Base-by-base conservation (phyloP, 2,113 vertebrate species). In the Hiodon tergisus region DNA sequence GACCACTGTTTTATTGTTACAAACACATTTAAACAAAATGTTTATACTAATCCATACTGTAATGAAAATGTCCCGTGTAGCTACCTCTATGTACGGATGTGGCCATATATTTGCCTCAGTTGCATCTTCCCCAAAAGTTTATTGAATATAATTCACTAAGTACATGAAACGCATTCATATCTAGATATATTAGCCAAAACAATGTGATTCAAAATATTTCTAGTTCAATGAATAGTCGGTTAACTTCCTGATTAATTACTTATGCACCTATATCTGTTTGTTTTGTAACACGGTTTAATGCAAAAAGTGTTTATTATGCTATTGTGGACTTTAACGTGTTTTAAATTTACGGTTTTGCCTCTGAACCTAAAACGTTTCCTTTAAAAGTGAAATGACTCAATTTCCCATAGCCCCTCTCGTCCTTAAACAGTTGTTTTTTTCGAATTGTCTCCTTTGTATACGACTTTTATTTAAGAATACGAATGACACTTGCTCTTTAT, bases 401-500 rank as follows among this genome's bases (percentile, higher is more conserved):
- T 65, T 67, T 75, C 73, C 73, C 73, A 75, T 17, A 67, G 58
- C 55, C 47, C 65, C 73, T 57, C 52, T 50, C 47, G 11, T 10
- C 50, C 16, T 47, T 58, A 7, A 46, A 65, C 72, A 11, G 61
- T 67, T 13, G 57, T 58, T 48, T 75, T 13, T 59, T 46, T 52
- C 50, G 0, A 31, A 31, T 31, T 31, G 31, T 31, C 31, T 31
- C 31, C 31, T 31, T 31, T 31, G 31, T 31, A 31, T 31, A 31
- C 31, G 31, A 31, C 31, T 31, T 31, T 31, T 31, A 31, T 31
- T 31, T 31, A 31, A 2, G 31, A 31, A 31, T 31, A 31, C 2
- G 31, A 31, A 31, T 31, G 31, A 31, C 31, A 31, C 31, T 31
- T 31, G 31, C 8, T 3, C 48, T 66, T 4, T 48, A 10, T 66